Conservation (phyloP, 2,888 invertebrate species). For the Yponomeuta evonymella region DNA sequence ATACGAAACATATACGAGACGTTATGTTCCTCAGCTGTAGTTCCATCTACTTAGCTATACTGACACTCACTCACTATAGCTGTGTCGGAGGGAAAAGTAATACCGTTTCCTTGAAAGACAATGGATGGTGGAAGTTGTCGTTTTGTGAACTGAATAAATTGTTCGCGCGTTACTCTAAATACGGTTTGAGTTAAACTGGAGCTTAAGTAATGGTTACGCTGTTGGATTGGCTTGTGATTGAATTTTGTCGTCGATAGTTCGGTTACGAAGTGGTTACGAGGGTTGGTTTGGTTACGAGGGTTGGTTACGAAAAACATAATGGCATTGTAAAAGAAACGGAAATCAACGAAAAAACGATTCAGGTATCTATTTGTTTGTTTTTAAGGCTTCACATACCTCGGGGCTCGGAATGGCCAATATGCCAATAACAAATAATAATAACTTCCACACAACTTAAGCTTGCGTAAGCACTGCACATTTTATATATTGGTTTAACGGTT, state of each 20-base stretch:
- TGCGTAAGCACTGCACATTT: too few species aligned
- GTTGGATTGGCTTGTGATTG: neutral
- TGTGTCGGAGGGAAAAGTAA: neutral
- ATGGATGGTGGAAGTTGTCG: neutral
- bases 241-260: neutral
- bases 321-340: too few species aligned
- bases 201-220: neutral
- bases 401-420: too few species aligned
- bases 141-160: neutral
- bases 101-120: neutral
- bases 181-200: neutral
- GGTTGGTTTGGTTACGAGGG: neutral
- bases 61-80: neutral
- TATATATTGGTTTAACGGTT: too few species aligned
- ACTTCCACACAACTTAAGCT: too few species aligned
- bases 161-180: neutral
- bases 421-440: too few species aligned
- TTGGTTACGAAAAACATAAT: too few species aligned
- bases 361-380: too few species aligned
- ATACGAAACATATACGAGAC: too few species aligned
- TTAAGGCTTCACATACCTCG: too few species aligned
- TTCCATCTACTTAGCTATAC: neutral
- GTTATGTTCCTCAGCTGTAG: neutral
- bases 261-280: neutral
- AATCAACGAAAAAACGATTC: too few species aligned